Evolutionary conservation across 2,888 invertebrate species (phyloP), one percentile per base, ranked within the genome.

Genomic region (Latheticus oryzae): DNA sequence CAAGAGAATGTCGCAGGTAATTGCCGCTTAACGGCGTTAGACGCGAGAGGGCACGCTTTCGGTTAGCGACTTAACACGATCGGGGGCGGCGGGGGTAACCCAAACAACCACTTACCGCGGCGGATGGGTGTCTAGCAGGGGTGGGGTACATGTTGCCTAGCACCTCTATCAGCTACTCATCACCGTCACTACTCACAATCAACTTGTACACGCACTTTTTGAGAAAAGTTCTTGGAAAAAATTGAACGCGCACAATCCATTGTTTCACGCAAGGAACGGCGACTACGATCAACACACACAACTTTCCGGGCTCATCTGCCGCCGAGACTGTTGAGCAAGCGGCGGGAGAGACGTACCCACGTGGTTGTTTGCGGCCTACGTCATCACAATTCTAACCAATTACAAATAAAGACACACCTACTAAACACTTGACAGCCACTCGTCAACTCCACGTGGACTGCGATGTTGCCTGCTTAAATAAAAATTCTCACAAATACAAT

Each of bases 41-140:
- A 63, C 56, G 58, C 58, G 50, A 61, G 53, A 35, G 61, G 58
- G 50, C 62, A 64, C 53, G 58, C 57, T 60, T 48, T 55, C 13
- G 57, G 57, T 57, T 52, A 48, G 48, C 59, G 57, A 35, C 59
- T 63, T 56, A 57, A 60, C 59, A 53, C 58, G 60, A n/a, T 51
- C 62, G 56, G 47, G 43, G 40, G 43, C 9, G 38, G 54, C 43
- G 32, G 37, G 47, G 56, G 57, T 17, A 57, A 57, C 30, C 65
- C 63, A 68, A 68, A 69, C 66, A 68, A 71, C 65, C 69, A 86
- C 88, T 86, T 81, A 89, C 88, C 82, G 87, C 84, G 78, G 85
- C 85, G 77, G 88, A 85, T 80, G 89, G 87, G 82, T 89, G 89
- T 83, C 89, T 85, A 79, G 87, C 84, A 79, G 87, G 86, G 77